phyloP scores from a whole-genome alignment of 1,140 invertebrate species.

The Rhyzopertha dominica region DNA sequence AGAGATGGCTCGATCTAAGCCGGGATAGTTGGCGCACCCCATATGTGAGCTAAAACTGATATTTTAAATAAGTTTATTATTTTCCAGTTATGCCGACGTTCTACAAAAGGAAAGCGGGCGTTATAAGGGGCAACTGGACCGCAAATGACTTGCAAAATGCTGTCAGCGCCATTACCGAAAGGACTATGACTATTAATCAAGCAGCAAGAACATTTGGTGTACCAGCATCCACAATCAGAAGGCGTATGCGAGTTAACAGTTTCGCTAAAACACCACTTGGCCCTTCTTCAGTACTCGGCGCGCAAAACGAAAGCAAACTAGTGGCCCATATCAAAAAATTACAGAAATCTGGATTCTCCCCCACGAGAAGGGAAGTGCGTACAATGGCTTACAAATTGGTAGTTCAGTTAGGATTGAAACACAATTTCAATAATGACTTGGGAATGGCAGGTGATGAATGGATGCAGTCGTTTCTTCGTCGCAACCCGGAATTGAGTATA shows the following conservation, averaged over 20 bases:
- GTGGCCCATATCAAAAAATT: slow-evolving; percentile 11
- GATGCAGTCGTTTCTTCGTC: slow-evolving; percentile 27
- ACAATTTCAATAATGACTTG: slow-evolving; percentile 38
- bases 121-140: background rate
- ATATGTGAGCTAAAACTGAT: too few species aligned
- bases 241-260: slow-evolving; percentile 8
- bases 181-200: slow-evolving; percentile 11
- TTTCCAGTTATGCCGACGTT: slow-evolving; percentile 6
- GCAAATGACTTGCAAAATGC: slow-evolving; percentile 1
- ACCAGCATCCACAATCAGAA: slow-evolving; percentile 13
- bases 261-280: slow-evolving; percentile 7
- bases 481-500: slow-evolving; percentile 22
- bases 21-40: too few species aligned
- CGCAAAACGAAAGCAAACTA: slow-evolving; percentile 9
- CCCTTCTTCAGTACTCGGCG: slow-evolving; percentile 3
- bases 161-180: slow-evolving; percentile 7
- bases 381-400: slow-evolving; percentile 29
- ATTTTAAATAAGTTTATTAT: too few species aligned
- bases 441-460: slow-evolving; percentile 36
- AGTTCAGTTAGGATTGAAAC: slow-evolving; percentile 32
- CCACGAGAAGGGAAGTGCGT: slow-evolving; percentile 21
- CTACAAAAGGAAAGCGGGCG: slow-evolving; percentile 9
- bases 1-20: too few species aligned
- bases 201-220: slow-evolving; percentile 12
- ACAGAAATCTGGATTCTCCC: slow-evolving; percentile 28